Evolutionary conservation across 1,140 invertebrate genomes (phyloP).

Genomic region (Elysia chlorotica): DNA sequence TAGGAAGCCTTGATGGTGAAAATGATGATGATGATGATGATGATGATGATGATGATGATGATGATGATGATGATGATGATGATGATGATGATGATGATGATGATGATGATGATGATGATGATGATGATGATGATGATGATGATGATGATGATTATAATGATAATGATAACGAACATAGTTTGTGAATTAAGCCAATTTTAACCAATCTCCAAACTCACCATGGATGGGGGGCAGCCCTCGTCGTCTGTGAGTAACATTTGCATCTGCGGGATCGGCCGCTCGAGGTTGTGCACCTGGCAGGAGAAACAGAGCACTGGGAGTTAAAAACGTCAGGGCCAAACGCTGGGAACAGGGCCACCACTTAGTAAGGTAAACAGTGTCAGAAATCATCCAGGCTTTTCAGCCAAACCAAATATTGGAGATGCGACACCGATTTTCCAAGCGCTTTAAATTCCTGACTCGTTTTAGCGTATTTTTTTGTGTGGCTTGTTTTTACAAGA

Average conservation of each 20-base stretch:
- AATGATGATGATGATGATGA: conserved; percentile 1
- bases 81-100: conserved; percentile 1
- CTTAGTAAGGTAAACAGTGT: too few relatives aligned
- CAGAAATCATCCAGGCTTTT: too few relatives aligned
- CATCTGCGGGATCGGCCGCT: conserved; percentile 2
- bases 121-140: background rate
- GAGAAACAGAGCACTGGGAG: too few relatives aligned
- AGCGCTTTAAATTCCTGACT: too few relatives aligned
- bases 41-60: conserved; percentile 2
- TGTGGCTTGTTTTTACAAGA: too few relatives aligned
- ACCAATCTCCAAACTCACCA: background rate
- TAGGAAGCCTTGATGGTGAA: background rate
- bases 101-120: conserved; percentile 2
- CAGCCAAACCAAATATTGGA: too few relatives aligned
- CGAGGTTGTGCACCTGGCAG: background rate
- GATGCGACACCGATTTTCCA: too few relatives aligned
- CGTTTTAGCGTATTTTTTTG: too few relatives aligned
- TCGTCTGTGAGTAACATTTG: background rate
- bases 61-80: conserved; percentile 4
- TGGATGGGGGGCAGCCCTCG: background rate
- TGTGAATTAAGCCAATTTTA: too few relatives aligned
- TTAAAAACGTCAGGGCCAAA: too few relatives aligned
- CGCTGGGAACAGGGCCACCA: too few relatives aligned
- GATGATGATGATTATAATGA: background rate
- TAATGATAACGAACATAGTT: too few relatives aligned